A percentile compares a stretch with the other conserved stretches of the same genome.
Evolutionary conservation across 2,113 vertebrate species (phyloP).

Genomic region (Abramis brama): DNA sequence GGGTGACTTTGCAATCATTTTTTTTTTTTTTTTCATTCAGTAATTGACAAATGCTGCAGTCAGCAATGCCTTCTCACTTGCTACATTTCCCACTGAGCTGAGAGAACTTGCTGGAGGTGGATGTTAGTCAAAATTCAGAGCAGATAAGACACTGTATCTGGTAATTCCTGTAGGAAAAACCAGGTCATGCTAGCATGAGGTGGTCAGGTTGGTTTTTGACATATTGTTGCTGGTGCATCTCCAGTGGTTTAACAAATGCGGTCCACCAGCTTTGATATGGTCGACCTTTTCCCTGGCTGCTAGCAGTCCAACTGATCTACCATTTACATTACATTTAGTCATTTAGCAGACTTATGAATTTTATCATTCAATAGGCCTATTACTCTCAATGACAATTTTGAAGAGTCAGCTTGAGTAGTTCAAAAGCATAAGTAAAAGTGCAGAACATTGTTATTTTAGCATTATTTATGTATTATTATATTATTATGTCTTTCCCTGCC

Average conservation of each 20-base stretch:
- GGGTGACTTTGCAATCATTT: conserved; percentile 9
- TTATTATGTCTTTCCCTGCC: no score
- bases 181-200: background rate
- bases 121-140: conserved; percentile 12
- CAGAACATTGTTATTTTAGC: background rate
- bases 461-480: no score
- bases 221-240: background rate
- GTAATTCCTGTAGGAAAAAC: background rate
- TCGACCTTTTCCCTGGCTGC: background rate
- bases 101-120: background rate
- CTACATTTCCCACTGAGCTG: background rate
- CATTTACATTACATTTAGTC: background rate
- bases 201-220: background rate
- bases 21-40: background rate
- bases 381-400: background rate
- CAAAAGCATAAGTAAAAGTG: no score
- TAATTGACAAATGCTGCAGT: conserved; percentile 18
- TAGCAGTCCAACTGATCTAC: background rate
- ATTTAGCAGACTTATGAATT: background rate
- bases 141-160: background rate
- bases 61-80: conserved; percentile 1
- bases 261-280: background rate
- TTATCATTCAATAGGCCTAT: background rate
- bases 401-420: background rate
- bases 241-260: background rate